phyloP scores from a whole-genome alignment of 2,888 invertebrate species.

The Galerucella calmariensis region DNA sequence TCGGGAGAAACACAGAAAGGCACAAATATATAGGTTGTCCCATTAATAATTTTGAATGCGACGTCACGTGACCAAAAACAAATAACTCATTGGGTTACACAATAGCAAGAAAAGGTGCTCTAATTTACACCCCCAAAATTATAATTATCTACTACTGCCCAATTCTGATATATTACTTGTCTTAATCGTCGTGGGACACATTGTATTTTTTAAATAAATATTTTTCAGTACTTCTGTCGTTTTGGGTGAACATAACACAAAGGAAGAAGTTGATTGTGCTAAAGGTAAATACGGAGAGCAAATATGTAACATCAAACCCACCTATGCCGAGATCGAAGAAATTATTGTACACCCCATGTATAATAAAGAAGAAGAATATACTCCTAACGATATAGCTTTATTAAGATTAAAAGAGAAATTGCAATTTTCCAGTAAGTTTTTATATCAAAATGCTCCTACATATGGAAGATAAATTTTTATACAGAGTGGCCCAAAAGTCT shows the following conservation, averaged over 20 bases:
- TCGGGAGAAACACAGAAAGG: too few species aligned
- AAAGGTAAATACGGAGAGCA: not conserved
- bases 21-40: too few species aligned
- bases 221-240: not conserved
- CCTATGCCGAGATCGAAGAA: not conserved
- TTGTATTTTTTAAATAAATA: not conserved
- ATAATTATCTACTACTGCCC: too few species aligned
- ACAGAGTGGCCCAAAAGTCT: not conserved
- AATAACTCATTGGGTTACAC: too few species aligned
- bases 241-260: not conserved
- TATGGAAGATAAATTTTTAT: not conserved
- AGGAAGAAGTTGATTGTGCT: not conserved
- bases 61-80: too few species aligned
- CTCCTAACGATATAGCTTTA: conserved; percentile 10
- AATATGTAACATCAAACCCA: conserved; percentile 3
- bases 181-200: too few species aligned
- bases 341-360: not conserved
- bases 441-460: not conserved
- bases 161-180: too few species aligned
- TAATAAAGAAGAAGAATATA: not conserved
- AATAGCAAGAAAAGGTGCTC: too few species aligned
- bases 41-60: too few species aligned
- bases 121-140: too few species aligned
- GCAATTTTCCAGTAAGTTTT: not conserved
- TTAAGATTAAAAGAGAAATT: conserved; percentile 3